Percentiles rank a stretch among this genome's conserved stretches.
phyloP scores from a whole-genome alignment of 2,888 invertebrate genomes.

The Nebria brevicollis region DNA sequence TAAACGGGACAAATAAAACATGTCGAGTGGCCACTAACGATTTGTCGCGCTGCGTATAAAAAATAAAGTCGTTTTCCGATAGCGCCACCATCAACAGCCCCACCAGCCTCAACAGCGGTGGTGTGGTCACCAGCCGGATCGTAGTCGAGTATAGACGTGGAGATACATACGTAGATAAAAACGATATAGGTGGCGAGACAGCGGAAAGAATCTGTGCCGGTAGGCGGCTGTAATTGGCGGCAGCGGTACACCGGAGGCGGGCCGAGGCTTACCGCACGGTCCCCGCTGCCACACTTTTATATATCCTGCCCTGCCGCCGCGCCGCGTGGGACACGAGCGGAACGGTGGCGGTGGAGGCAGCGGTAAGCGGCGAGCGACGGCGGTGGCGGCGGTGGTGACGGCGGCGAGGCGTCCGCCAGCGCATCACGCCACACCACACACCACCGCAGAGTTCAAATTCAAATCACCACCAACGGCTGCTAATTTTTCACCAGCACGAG shows the following conservation, averaged over 20 bases:
- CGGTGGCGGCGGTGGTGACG: conserved; percentile 8
- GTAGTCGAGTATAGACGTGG: background rate
- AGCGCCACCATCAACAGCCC: conserved; percentile 5
- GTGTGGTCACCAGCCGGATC: background rate
- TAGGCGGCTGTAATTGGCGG: conserved; percentile 46
- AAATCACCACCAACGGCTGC: conserved; percentile 33
- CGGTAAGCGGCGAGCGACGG: background rate
- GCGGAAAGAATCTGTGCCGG: conserved; percentile 44
- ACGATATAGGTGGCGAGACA: conserved; percentile 45
- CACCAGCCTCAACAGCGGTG: background rate
- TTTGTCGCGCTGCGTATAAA: conserved; percentile 38
- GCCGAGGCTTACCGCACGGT: conserved; percentile 26
- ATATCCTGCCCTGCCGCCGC: conserved; percentile 3
- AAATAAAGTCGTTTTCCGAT: conserved; percentile 29
- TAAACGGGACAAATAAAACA: conserved; percentile 40
- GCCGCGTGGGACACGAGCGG: background rate
- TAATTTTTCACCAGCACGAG: conserved; percentile 16
- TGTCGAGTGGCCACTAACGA: conserved; percentile 42
- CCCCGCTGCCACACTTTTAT: conserved; percentile 27
- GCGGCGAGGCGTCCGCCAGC: conserved; percentile 10
- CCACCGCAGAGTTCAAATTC: conserved; percentile 42
- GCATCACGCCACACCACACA: conserved; percentile 19
- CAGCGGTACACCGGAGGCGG: conserved; percentile 17
- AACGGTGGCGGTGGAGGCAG: background rate
- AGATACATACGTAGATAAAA: conserved; percentile 35